Base-by-base conservation (phyloP, 2,113 vertebrate genomes). In the Blennius ocellaris region DNA sequence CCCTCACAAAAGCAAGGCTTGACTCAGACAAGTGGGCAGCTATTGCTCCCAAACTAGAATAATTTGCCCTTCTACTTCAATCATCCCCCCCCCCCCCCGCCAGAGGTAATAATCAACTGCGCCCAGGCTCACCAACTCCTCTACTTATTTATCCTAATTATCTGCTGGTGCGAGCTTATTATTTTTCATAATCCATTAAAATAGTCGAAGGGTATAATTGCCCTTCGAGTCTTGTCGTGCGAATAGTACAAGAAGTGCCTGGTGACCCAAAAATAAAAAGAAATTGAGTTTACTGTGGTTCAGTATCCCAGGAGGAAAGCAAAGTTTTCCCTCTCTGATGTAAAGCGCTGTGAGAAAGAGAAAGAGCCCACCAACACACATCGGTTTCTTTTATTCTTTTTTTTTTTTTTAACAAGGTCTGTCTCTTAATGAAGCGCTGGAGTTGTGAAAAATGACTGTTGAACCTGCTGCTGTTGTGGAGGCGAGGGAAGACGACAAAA, bases 161-260 rank as follows among this genome's bases (percentile, higher is more conserved):
- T 89, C 75, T 80, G n/a, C 66, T 55, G 12, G 38, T 76, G 76
- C 69, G 48, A 61, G 52, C 66, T 65, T 84, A 81, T 80, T 85
- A 56, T 84, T 82, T 84, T 73, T 80, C 51, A 80, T 52, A 70
- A 77, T 44, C 77, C 78, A 86, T 88, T 84, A 81, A 78, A 59
- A 82, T 85, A 60, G 69, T 77, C 39, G 2, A 49, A 71, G 77
- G 82, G 67, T 60, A 57, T 79, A 77, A 87, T 91, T 86, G 79
- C 38, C 69, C 68, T 59, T 76, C 69, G 61, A 50, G 57, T 69
- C 37, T 63, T 6, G 44, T 50, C 73, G 63, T 76, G 72, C 38
- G 3, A 76, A 44, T 69, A n/a, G 44, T 41, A 11, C 17, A 17
- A 43, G 43, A 41, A 36, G 12, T 61, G 44, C 48, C 49, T 67